Evolutionary conservation across 2,888 invertebrate species (phyloP).

Genomic region (Thereva nobilitata): DNA sequence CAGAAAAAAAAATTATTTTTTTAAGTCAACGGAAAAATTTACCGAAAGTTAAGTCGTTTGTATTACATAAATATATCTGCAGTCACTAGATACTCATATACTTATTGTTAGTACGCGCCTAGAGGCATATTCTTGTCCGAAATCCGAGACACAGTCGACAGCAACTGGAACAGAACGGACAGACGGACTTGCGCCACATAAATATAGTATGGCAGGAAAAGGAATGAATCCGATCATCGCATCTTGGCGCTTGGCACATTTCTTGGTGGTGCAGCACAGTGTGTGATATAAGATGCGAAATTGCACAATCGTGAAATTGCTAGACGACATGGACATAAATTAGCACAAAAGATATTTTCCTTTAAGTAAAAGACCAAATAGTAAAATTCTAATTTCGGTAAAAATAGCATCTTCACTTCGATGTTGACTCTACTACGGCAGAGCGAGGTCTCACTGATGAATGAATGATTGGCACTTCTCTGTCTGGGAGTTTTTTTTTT

Average conservation of each 20-base stretch:
- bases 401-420: not conserved
- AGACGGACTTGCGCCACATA: too few species aligned
- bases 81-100: too few species aligned
- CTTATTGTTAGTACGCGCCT: too few species aligned
- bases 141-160: slow-evolving; percentile 13
- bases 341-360: too few species aligned
- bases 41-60: not conserved
- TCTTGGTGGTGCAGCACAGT: not conserved
- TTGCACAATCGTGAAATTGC: slow-evolving; percentile 27
- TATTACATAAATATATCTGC: too few species aligned
- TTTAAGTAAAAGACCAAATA: not conserved
- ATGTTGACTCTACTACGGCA: too few species aligned
- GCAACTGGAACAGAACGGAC: slow-evolving; percentile 32
- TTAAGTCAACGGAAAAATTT: not conserved
- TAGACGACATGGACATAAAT: slow-evolving; percentile 7
- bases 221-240: too few species aligned
- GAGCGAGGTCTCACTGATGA: too few species aligned
- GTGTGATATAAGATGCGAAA: slow-evolving; percentile 14
- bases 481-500: too few species aligned
- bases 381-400: slow-evolving; percentile 15
- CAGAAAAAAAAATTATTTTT: not conserved
- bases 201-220: too few species aligned
- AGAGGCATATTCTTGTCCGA: not conserved
- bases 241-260: too few species aligned
- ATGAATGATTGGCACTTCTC: too few species aligned